Base-by-base conservation (phyloP, 2,113 vertebrate genomes). In the Oreochromis niloticus region DNA sequence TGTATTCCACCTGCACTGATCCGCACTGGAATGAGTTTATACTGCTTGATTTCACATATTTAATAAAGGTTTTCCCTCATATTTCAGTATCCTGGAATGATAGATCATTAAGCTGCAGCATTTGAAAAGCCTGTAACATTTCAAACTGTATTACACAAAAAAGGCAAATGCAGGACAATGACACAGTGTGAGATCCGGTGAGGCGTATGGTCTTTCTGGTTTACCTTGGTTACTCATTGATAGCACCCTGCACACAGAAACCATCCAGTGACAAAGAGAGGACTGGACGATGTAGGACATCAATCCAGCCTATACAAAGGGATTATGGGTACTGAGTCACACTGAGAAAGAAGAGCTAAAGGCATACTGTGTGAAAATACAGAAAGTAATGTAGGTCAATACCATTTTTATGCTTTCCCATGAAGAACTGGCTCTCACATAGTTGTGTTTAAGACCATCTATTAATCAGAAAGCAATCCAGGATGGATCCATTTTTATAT, bases 311-410 rank as follows among this genome's bases (percentile, higher is more conserved):
- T 55, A 6, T 82, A 87, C 80, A 85, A 87, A 88, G 36, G 80
- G 90, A 92, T 93, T 84, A 86, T 81, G 36, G 84, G 12, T 88
- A 81, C n/a, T 48, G 83, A 89, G 85, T 87, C 85, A 79, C 24
- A 57, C 12, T 6, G 4, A 82, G 80, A 5, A 71, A 80, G 24
- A 79, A 85, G 75, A 88, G 83, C 11, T 63, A 85, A 81, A 86
- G 24, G 55, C 66, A 78, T 14, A 63, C 83, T 84, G 80, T 46
- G 79, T 10, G 73, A 78, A 88, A 94, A 92, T 84, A 89, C 59
- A 82, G 84, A 59, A 86, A 92, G 79, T 55, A 90, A 91, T 88
- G 83, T 93, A 88, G 92, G 94, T 93, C 92, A 93, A 63, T 80
- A 52, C 81, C 84, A 89, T 91, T 81, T 93, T 90, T 87, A 52